phyloP scores from a whole-genome alignment of 2,113 vertebrate species.

The Chlamydotis undulata region DNA sequence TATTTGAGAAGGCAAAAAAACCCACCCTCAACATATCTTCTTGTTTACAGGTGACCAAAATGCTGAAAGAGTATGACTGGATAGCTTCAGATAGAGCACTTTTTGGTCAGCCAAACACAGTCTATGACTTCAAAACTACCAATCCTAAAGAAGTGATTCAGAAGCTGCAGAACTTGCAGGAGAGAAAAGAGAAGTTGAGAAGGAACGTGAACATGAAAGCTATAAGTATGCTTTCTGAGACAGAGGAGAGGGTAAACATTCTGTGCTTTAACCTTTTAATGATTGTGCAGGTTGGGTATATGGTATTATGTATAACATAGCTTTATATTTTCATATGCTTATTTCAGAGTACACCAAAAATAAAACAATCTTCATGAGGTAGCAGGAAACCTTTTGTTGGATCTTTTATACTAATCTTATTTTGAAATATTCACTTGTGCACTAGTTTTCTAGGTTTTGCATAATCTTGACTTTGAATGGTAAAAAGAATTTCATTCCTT shows the following conservation, averaged over 20 bases:
- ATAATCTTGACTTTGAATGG: background rate
- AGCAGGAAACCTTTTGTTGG: background rate
- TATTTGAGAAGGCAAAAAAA: background rate
- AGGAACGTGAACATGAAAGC: conserved; percentile 88
- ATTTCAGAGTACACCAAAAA: background rate
- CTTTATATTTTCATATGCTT: background rate
- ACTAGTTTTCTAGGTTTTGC: background rate
- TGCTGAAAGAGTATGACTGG: conserved; percentile 94
- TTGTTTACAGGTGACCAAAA: conserved; percentile 81
- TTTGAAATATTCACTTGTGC: background rate
- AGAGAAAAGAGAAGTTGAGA: conserved; percentile 82
- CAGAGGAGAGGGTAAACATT: conserved; percentile 86
- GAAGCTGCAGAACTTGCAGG: conserved; percentile 85
- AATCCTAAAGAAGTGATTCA: conserved; percentile 83
- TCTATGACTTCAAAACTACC: conserved; percentile 90
- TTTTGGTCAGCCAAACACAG: conserved; percentile 89
- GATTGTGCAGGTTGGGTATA: background rate
- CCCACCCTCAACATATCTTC: background rate
- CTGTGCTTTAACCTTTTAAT: background rate
- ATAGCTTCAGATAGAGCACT: conserved; percentile 87
- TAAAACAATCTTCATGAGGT: background rate
- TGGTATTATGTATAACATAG: background rate
- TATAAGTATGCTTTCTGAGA: conserved; percentile 88
- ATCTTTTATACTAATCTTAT: background rate
- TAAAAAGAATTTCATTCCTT: background rate